These are phyloP conservation scores for Hycleus cichorii DNA, from an alignment of 1,140 invertebrate genomes.

Conservation along the genomic window DNA sequence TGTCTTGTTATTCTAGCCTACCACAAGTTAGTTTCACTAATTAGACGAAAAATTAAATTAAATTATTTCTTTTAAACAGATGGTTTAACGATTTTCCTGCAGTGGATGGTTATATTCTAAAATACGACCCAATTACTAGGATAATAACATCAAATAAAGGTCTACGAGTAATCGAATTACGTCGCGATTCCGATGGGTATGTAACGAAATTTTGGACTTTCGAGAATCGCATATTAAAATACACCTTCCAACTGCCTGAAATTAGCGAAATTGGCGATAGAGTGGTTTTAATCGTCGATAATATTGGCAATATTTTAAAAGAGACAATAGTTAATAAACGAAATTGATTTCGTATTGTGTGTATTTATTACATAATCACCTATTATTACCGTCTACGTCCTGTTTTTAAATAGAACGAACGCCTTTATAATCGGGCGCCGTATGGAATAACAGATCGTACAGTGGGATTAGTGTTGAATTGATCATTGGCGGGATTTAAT, in stretches of 20 bases:
- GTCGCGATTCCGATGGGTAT: conserved; percentile 52
- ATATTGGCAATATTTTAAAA: conserved; percentile 50
- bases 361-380: conserved; percentile 5
- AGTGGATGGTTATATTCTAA: conserved; percentile 47
- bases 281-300: conserved; percentile 49
- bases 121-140: conserved; percentile 48
- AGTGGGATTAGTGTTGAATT: too few species aligned
- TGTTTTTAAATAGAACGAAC: conserved; percentile 12
- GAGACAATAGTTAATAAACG: background rate
- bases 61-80: conserved; percentile 26
- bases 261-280: conserved; percentile 42
- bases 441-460: too few species aligned
- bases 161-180: conserved; percentile 62
- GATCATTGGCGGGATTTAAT: too few species aligned
- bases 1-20: conserved; percentile 59
- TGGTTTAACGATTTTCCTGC: conserved; percentile 49
- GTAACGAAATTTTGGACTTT: conserved; percentile 63
- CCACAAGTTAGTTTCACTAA: conserved; percentile 45
- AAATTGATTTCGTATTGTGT: background rate
- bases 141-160: conserved; percentile 55
- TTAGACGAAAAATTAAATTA: background rate
- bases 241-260: conserved; percentile 48
- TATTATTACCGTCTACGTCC: conserved; percentile 10
- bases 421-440: conserved; percentile 6
- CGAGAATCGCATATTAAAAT: conserved; percentile 46